A percentile compares a stretch with the other conserved stretches of the same genome.
These are phyloP conservation scores for Tricholaema leucomelas DNA, from an alignment of 2,113 vertebrate species.

Conservation along the genomic window DNA sequence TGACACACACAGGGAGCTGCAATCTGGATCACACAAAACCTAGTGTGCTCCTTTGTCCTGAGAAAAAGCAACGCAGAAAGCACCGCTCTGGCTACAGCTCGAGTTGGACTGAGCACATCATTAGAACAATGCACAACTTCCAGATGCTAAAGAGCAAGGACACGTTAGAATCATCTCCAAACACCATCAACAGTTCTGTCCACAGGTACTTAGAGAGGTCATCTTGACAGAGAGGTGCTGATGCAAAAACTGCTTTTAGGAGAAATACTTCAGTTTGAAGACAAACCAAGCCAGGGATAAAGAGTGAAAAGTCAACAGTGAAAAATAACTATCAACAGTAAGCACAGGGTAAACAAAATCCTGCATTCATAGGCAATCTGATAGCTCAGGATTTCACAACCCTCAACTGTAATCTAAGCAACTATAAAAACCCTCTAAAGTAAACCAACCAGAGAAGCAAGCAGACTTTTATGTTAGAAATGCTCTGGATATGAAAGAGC, in stretches of 20 bases:
- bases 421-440: neutral
- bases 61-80: neutral
- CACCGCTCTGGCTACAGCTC: neutral
- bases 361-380: neutral
- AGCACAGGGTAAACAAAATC: neutral
- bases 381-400: conserved; percentile 12
- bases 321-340: neutral
- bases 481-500: conserved; percentile 34
- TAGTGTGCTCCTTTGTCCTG: neutral
- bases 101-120: neutral
- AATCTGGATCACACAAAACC: neutral
- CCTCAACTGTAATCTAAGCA: neutral
- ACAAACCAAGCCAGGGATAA: neutral
- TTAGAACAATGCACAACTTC: neutral
- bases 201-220: neutral
- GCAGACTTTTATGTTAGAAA: conserved; percentile 40
- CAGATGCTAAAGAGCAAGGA: neutral
- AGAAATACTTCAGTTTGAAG: neutral
- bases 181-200: neutral
- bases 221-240: neutral
- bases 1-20: neutral
- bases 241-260: neutral
- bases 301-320: neutral
- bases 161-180: neutral
- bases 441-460: conserved; percentile 35